A percentile compares a stretch with the other conserved stretches of the same genome.
phyloP scores from a whole-genome alignment of 2,888 invertebrate species.

The Netelia fuscicornis region DNA sequence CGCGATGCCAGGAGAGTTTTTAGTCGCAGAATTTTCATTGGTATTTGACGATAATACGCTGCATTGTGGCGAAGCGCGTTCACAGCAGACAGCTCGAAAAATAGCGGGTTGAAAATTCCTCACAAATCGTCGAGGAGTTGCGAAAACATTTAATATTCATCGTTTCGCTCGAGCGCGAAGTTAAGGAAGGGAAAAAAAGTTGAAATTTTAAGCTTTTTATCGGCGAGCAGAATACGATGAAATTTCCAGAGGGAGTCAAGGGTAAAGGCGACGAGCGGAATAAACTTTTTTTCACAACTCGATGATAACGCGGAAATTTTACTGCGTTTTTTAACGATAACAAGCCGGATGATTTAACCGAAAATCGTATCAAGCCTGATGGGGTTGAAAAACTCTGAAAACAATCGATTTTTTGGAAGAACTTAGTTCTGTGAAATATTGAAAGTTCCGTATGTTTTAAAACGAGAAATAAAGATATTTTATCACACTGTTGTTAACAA shows the following conservation, averaged over 20 bases:
- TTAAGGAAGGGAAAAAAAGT: background rate
- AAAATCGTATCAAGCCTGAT: background rate
- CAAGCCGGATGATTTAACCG: background rate
- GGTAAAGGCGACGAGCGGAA: background rate
- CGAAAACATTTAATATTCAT: background rate
- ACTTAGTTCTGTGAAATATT: background rate
- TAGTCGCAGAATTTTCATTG: background rate
- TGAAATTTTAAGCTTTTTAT: background rate
- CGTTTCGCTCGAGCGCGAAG: too few species aligned
- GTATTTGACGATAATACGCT: background rate
- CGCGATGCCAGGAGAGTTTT: background rate
- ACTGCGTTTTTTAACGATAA: background rate
- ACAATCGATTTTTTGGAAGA: conserved; percentile 4
- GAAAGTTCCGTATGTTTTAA: too few species aligned
- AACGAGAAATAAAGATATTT: too few species aligned
- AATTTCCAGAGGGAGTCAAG: background rate
- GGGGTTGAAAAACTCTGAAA: background rate
- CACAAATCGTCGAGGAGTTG: background rate
- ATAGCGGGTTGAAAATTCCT: background rate
- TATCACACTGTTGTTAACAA: too few species aligned
- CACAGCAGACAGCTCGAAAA: background rate
- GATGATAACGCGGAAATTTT: background rate
- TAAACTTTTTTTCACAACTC: background rate
- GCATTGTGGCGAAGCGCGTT: background rate
- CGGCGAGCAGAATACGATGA: background rate